Conservation (phyloP, 2,888 invertebrate species). For the Eilema caniola region DNA sequence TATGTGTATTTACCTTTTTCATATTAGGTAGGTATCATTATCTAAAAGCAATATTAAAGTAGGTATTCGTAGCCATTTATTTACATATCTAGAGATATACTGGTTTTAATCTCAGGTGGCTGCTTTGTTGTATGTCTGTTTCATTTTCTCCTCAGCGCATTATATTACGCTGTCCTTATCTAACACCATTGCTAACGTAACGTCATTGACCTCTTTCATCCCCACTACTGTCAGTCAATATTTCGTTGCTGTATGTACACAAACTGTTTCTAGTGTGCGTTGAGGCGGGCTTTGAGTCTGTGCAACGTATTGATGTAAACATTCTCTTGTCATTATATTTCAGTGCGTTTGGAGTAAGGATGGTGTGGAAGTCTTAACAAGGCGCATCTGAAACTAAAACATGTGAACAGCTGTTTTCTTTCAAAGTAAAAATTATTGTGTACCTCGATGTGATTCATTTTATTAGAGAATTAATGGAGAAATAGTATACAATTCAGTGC, state of each 20-base stretch:
- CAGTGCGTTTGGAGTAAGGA: constrained; percentile 79
- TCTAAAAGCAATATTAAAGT: no score
- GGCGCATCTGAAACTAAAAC: constrained; percentile 62
- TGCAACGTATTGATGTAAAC: constrained; percentile 83
- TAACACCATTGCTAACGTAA: constrained; percentile 53
- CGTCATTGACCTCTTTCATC: constrained; percentile 80
- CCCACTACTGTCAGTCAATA: constrained; percentile 68
- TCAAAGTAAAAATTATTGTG: constrained; percentile 48
- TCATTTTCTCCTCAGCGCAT: constrained; percentile 39
- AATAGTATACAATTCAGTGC: constrained; percentile 49
- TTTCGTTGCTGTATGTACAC: constrained; percentile 49
- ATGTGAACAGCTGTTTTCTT: constrained; percentile 78
- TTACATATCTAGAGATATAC: background rate
- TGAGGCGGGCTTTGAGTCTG: constrained; percentile 64
- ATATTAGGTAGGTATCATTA: background rate
- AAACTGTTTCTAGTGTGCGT: constrained; percentile 66
- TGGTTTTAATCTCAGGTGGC: constrained; percentile 21
- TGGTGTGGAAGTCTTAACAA: constrained; percentile 66
- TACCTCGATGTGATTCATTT: constrained; percentile 49
- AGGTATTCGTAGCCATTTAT: background rate
- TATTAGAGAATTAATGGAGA: constrained; percentile 24
- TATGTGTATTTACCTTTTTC: background rate
- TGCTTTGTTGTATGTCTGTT: constrained; percentile 68
- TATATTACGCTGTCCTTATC: constrained; percentile 54
- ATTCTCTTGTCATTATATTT: constrained; percentile 79